Conservation (phyloP, 2,797 vertebrate species). For the Leptodactylus fallax region DNA sequence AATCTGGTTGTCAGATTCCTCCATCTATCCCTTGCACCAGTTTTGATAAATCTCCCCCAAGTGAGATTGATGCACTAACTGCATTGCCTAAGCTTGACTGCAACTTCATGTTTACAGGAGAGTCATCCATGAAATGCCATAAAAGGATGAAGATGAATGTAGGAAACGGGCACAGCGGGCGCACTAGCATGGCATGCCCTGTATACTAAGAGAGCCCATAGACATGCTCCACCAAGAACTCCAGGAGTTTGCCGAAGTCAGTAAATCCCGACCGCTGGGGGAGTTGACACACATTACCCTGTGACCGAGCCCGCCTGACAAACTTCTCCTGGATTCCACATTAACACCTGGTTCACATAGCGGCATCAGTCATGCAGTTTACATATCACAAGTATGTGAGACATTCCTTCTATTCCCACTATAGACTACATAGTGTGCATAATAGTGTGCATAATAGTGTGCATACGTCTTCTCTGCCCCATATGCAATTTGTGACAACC, state of each 20-base stretch:
- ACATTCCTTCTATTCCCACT: not conserved
- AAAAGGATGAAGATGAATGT: too few relatives aligned
- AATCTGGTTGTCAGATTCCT: not conserved
- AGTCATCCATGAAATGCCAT: not conserved
- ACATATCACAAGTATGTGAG: conserved; percentile 4
- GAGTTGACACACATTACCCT: not conserved
- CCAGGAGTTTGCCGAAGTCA: not conserved
- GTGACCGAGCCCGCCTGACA: not conserved
- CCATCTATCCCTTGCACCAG: not conserved
- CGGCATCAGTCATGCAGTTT: not conserved
- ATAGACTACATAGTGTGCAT: not conserved
- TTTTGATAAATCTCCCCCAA: not conserved
- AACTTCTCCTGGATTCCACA: not conserved
- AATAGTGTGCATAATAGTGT: not conserved
- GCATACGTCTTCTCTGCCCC: not conserved
- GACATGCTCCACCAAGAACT: not conserved
- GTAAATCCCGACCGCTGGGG: not conserved
- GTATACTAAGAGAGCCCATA: not conserved
- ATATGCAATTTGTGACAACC: not conserved
- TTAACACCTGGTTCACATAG: not conserved
- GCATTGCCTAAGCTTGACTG: not conserved
- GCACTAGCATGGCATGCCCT: not conserved
- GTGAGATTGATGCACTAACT: not conserved
- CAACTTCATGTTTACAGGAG: not conserved
- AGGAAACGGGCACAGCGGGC: not conserved